These are phyloP conservation scores for Resseliella maxima DNA, from an alignment of 2,888 invertebrate species.

Conservation along the genomic window DNA sequence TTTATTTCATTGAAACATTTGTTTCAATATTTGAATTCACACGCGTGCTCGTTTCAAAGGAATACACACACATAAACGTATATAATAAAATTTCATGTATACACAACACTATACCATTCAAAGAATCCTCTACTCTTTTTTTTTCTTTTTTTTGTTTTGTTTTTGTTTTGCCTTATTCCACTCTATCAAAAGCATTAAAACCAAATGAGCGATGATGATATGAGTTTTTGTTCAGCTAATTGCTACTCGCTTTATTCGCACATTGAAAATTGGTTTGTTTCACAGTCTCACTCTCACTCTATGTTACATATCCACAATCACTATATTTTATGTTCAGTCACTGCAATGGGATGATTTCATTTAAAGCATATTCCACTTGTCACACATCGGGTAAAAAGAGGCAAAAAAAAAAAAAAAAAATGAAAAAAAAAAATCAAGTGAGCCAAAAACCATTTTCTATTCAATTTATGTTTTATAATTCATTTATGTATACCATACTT, in stretches of 20 bases:
- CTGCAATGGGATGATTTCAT: background rate
- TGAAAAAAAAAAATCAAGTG: too few relatives aligned
- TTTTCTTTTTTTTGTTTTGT: too few relatives aligned
- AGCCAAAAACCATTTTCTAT: background rate
- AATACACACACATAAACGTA: background rate
- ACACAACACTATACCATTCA: too few relatives aligned
- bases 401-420: too few relatives aligned
- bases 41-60: background rate
- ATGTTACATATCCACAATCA: background rate
- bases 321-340: background rate
- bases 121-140: too few relatives aligned
- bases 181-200: too few relatives aligned
- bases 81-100: background rate
- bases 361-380: conserved; percentile 47
- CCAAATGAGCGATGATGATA: conserved; percentile 29
- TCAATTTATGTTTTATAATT: conserved; percentile 36
- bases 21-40: conserved; percentile 5
- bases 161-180: too few relatives aligned
- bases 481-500: background rate
- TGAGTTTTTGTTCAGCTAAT: background rate
- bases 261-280: background rate
- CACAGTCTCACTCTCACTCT: background rate
- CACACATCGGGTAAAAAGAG: too few relatives aligned
- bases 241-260: background rate
- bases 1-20: conserved; percentile 40